Evolutionary conservation across 2,113 vertebrate species (phyloP), one percentile per base, ranked within the genome.

Genomic region (Leptodactylus fuscus): DNA sequence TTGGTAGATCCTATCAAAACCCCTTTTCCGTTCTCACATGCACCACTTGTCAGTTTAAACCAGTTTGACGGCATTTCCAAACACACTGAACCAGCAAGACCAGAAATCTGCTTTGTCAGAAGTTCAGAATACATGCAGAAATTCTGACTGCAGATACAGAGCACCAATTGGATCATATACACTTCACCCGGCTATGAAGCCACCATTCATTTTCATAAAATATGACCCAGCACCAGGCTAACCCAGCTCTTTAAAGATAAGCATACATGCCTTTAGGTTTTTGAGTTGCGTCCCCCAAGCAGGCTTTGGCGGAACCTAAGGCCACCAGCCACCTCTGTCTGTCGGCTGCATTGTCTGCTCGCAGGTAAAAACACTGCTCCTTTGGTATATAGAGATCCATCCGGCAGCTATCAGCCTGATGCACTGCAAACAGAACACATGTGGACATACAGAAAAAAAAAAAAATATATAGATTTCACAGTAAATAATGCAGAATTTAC

Each of bases 281-380:
- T 88, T 94, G 91, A 85, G 88, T 89, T 87, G 90, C 89, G n/a
- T 96, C 94, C 29, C 93, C 89, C 0, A 95, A 91, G 75, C 95
- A 95, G 24, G 94, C 95, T 89, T 96, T 96, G 34, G 95, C 94
- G 2, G 94, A 95, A 6, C 95, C 95, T n/a, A 96, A 87, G 2
- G 95, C 95, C 81, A 96, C 95, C 81, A 96, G 89, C 95, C 95
- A 96, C 86, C 92, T 91, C 91, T 96, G 95, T 55, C 95, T 91
- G 90, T 96, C 95, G 0, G 95, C 95, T 0, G 94, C 94, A 4
- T 93, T 95, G 51, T 94, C 90, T 0, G 95, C 93, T 51, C 93
- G 91, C 76, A 96, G 91, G 62, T 96, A 96, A 88, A 96, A 96
- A 80, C 93, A 94, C 89, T 96, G 95, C 89, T 96, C 95, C 1